Evolutionary conservation across 2,888 invertebrate species (phyloP).

Genomic region (Diogma glabrata): DNA sequence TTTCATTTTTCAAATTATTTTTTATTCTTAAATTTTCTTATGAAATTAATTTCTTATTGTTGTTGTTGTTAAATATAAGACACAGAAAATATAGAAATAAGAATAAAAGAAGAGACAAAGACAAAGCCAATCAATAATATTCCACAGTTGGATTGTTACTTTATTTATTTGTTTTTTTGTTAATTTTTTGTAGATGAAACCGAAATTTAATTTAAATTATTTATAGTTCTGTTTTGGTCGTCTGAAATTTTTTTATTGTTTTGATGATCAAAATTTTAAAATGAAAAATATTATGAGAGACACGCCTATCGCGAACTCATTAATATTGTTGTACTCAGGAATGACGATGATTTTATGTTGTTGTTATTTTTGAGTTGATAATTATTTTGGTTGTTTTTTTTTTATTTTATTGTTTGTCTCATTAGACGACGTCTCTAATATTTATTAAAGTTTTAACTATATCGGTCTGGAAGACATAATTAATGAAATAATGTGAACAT

Average conservation of each 20-base stretch:
- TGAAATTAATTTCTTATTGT: no score
- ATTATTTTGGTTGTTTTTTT: no score
- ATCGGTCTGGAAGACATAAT: no score
- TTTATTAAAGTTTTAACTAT: no score
- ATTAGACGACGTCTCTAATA: no score
- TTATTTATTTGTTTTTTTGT: slow-evolving; percentile 5
- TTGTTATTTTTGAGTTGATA: no score
- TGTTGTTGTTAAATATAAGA: slow-evolving; percentile 3
- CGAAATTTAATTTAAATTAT: slow-evolving; percentile 4
- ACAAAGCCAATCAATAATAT: slow-evolving; percentile 5
- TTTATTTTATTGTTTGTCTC: no score
- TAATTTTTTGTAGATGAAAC: slow-evolving; percentile 8
- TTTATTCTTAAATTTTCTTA: background rate
- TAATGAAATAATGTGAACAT: no score
- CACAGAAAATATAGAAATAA: background rate
- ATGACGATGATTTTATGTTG: no score
- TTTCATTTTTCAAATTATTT: slow-evolving; percentile 4
- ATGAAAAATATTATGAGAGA: slow-evolving; percentile 4
- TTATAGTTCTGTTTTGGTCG: slow-evolving; percentile 3
- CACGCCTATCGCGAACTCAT: slow-evolving; percentile 8
- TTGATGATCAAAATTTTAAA: background rate
- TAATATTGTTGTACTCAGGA: no score
- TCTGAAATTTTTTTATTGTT: background rate
- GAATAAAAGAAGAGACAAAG: slow-evolving; percentile 6
- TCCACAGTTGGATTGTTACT: slow-evolving; percentile 8